phyloP scores from a whole-genome alignment of 1,140 invertebrate genomes.

The Papilio machaon region DNA sequence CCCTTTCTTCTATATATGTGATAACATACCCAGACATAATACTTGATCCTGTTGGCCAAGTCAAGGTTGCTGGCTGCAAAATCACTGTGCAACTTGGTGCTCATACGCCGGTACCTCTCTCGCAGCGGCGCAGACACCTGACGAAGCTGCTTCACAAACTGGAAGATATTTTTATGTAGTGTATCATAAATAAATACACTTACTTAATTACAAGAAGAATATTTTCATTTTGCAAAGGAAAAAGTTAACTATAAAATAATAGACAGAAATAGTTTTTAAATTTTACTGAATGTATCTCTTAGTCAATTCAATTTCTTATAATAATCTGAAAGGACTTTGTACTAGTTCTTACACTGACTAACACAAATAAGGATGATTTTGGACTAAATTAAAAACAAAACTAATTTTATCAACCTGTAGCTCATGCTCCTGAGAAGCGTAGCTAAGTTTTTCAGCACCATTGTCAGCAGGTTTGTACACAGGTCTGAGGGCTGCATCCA shows the following conservation, averaged over 20 bases:
- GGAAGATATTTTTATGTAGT: slow-evolving; percentile 32
- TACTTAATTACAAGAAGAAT: too few relatives aligned
- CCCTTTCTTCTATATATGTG: too few relatives aligned
- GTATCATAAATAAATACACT: too few relatives aligned
- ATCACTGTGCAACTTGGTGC: slow-evolving; percentile 55
- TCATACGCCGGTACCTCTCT: slow-evolving; percentile 73
- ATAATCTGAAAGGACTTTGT: too few relatives aligned
- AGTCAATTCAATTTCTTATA: too few relatives aligned
- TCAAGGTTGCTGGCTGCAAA: slow-evolving; percentile 60
- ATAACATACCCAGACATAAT: slow-evolving; percentile 73
- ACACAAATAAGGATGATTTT: not conserved
- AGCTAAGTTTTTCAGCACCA: slow-evolving; percentile 59
- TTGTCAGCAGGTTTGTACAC: slow-evolving; percentile 64
- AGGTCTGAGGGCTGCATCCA: slow-evolving; percentile 66
- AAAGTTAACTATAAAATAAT: too few relatives aligned
- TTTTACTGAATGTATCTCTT: too few relatives aligned
- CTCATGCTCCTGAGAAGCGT: slow-evolving; percentile 69
- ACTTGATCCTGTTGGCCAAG: slow-evolving; percentile 55
- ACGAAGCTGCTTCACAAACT: slow-evolving; percentile 67
- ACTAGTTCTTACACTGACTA: too few relatives aligned
- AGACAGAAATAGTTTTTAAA: too few relatives aligned
- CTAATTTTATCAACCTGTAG: slow-evolving; percentile 60
- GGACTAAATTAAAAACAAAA: not conserved
- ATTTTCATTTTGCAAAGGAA: too few relatives aligned
- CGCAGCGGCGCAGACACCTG: slow-evolving; percentile 63